Percentiles rank a stretch among this genome's conserved stretches.
Evolutionary conservation across 2,113 vertebrate species (phyloP).

Genomic region (Tiliqua scincoides): DNA sequence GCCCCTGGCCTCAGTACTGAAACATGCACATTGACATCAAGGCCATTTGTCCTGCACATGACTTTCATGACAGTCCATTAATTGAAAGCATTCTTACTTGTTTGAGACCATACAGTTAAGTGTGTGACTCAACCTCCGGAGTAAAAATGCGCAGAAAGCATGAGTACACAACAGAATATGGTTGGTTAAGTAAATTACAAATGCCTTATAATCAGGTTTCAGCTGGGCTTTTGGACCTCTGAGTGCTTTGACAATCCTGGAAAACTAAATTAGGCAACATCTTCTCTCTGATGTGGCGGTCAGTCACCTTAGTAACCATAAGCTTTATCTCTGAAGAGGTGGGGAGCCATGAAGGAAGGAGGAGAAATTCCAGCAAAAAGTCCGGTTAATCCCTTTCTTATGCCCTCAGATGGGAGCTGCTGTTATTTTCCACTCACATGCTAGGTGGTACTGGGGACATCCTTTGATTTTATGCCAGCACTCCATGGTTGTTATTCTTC

Average conservation of each 20-base stretch:
- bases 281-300: slow-evolving; percentile 66
- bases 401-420: slow-evolving; percentile 55
- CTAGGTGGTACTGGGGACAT: slow-evolving; percentile 36
- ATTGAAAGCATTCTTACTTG: slow-evolving; percentile 59
- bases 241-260: slow-evolving; percentile 65
- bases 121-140: slow-evolving; percentile 52
- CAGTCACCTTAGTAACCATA: slow-evolving; percentile 88
- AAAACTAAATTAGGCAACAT: slow-evolving; percentile 73
- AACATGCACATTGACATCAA: slow-evolving; percentile 36
- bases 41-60: slow-evolving; percentile 68
- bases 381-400: slow-evolving; percentile 62
- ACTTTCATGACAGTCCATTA: slow-evolving; percentile 62
- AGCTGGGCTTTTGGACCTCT: slow-evolving; percentile 61
- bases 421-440: slow-evolving; percentile 54
- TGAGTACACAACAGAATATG: slow-evolving; percentile 59
- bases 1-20: slow-evolving; percentile 40
- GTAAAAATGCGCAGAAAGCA: slow-evolving; percentile 19
- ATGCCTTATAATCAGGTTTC: slow-evolving; percentile 73
- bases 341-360: slow-evolving; percentile 64
- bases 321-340: slow-evolving; percentile 81
- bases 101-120: slow-evolving; percentile 54
- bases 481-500: not conserved
- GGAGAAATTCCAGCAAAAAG: slow-evolving; percentile 63
- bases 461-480: slow-evolving; percentile 45
- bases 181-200: slow-evolving; percentile 61